A percentile compares a stretch with the other conserved stretches of the same genome.
Evolutionary conservation across 2,888 invertebrate genomes (phyloP).

Genomic region (Mystacides longicornis): DNA sequence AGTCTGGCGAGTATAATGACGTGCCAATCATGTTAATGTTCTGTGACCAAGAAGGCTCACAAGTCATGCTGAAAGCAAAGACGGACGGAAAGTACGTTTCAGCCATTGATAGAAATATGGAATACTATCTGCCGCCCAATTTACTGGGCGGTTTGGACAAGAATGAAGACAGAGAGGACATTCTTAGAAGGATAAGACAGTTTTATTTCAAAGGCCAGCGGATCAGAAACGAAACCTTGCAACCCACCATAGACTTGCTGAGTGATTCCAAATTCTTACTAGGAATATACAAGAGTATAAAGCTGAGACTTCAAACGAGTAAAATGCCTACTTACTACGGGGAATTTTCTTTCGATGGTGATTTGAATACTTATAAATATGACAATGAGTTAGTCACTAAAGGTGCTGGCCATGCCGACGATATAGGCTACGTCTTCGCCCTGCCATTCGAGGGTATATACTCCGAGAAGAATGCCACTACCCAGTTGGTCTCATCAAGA

Average conservation of each 20-base stretch:
- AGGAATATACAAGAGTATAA: conserved; percentile 5
- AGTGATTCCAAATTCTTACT: conserved; percentile 6
- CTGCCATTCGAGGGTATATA: not conserved
- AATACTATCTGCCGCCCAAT: conserved; percentile 6
- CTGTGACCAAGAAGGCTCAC: conserved; percentile 5
- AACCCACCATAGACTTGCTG: conserved; percentile 1
- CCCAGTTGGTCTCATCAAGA: conserved; percentile 33
- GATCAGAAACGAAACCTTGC: not conserved
- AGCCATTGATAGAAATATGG: not conserved
- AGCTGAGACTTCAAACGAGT: not conserved
- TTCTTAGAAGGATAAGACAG: not conserved
- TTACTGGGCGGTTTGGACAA: not conserved
- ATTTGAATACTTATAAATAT: not conserved
- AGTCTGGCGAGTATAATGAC: conserved; percentile 14
- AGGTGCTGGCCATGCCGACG: conserved; percentile 9
- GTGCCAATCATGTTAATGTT: conserved; percentile 10
- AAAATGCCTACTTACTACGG: conserved; percentile 5
- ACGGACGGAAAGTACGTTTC: not conserved
- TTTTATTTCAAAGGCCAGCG: conserved; percentile 7
- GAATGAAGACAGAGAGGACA: not conserved
- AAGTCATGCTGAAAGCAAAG: not conserved
- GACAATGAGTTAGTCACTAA: not conserved
- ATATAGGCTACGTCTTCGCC: conserved; percentile 8
- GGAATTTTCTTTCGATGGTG: conserved; percentile 4
- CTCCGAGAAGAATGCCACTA: not conserved